Evolutionary conservation across 2,113 vertebrate species (phyloP).

Genomic region (Platysternon megacephalum): DNA sequence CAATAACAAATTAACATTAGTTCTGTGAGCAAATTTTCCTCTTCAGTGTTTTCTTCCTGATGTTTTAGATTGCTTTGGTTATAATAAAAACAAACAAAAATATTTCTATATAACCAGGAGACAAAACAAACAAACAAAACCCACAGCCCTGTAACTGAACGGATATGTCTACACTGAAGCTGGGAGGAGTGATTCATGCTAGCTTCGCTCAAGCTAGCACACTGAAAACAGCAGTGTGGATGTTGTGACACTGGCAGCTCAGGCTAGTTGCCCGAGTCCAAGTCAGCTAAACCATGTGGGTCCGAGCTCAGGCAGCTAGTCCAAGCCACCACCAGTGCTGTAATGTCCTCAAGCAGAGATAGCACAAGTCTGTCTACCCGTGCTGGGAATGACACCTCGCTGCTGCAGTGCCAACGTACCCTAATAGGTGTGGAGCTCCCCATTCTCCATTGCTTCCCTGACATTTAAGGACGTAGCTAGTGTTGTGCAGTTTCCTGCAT

Average conservation of each 20-base stretch:
- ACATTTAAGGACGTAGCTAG: not conserved
- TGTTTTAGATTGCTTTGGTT: not conserved
- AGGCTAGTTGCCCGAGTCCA: not conserved
- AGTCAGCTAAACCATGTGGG: not conserved
- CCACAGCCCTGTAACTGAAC: not conserved
- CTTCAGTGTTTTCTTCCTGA: not conserved
- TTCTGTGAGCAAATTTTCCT: not conserved
- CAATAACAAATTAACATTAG: rapidly evolving
- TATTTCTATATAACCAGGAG: not conserved
- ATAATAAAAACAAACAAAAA: not conserved
- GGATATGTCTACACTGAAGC: not conserved
- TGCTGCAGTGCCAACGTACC: not conserved
- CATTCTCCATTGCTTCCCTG: not conserved
- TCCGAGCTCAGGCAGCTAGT: not conserved
- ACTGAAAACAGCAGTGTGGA: not conserved
- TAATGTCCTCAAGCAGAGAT: too few relatives aligned
- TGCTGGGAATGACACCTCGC: not conserved
- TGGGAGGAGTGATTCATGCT: not conserved
- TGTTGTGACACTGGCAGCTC: not conserved
- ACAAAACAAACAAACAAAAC: not conserved
- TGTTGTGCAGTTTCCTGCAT: not conserved
- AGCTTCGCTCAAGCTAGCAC: not conserved
- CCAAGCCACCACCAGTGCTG: too few relatives aligned
- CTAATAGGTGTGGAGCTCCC: not conserved
- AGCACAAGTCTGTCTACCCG: too few relatives aligned